Conservation (phyloP, 2,797 vertebrate species). For the Lepidocolaptes lacrymiger region DNA sequence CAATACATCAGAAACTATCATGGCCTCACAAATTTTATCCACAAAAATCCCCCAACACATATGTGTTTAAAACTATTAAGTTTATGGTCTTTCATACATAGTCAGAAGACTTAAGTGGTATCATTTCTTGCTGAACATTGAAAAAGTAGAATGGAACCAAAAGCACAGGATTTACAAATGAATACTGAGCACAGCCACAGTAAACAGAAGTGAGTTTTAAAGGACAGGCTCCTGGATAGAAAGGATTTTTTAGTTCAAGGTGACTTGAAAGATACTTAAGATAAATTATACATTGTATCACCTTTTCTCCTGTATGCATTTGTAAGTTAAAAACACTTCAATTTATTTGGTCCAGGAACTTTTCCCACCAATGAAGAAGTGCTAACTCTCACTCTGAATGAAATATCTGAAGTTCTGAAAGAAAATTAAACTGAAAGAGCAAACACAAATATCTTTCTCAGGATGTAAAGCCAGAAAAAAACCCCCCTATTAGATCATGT, state of each 20-base stretch:
- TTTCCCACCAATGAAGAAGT: neutral
- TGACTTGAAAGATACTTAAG: neutral
- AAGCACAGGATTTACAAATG: neutral
- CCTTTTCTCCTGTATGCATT: neutral
- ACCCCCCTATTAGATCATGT: neutral
- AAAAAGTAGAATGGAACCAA: neutral
- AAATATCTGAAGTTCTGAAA: neutral
- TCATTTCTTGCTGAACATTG: neutral
- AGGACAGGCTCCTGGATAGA: neutral
- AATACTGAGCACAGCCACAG: neutral
- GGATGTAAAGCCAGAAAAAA: neutral
- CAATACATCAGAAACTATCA: neutral
- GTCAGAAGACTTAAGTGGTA: neutral
- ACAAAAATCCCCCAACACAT: rapidly evolving
- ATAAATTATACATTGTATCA: neutral
- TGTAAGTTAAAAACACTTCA: neutral
- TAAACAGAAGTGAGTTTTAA: neutral
- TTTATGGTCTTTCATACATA: neutral
- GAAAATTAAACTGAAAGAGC: neutral
- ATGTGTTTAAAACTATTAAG: neutral
- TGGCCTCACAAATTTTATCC: neutral
- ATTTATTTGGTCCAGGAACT: neutral
- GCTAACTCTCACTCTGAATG: neutral
- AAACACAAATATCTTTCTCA: neutral
- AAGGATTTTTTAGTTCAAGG: neutral